phyloP scores from a whole-genome alignment of 2,797 vertebrate species.

The Aphelocoma californica region DNA sequence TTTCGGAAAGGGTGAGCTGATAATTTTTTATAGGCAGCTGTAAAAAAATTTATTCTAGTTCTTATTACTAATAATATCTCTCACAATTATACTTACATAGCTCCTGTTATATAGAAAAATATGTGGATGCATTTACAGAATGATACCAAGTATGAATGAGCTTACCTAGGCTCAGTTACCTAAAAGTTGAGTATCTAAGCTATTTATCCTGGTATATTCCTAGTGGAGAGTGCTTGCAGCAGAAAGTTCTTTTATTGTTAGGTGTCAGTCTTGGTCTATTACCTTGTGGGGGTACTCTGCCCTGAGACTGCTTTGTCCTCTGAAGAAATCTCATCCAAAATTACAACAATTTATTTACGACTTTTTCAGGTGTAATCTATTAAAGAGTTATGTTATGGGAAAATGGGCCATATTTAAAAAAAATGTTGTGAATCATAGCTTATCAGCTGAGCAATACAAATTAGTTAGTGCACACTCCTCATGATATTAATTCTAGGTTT shows the following conservation, averaged over 20 bases:
- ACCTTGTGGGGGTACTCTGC: neutral
- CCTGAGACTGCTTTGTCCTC: neutral
- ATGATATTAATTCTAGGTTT: neutral
- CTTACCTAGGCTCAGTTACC: neutral
- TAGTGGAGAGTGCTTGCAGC: neutral
- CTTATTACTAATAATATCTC: neutral
- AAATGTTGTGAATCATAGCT: neutral
- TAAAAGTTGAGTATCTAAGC: neutral
- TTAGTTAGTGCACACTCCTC: neutral
- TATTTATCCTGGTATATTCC: neutral
- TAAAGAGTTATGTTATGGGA: neutral
- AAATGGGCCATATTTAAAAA: neutral
- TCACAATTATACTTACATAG: neutral
- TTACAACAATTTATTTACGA: neutral
- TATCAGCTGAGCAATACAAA: neutral
- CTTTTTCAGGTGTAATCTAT: neutral
- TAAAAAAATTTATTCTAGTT: neutral
- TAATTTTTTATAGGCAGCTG: neutral
- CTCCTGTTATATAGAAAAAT: neutral
- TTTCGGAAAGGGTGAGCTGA: conserved; percentile 53
- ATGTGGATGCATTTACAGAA: neutral
- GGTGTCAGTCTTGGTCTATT: neutral
- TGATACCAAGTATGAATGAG: neutral
- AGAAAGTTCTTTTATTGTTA: neutral
- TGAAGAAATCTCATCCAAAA: neutral